phyloP scores from a whole-genome alignment of 2,888 invertebrate species.

The Pammene fasciana region DNA sequence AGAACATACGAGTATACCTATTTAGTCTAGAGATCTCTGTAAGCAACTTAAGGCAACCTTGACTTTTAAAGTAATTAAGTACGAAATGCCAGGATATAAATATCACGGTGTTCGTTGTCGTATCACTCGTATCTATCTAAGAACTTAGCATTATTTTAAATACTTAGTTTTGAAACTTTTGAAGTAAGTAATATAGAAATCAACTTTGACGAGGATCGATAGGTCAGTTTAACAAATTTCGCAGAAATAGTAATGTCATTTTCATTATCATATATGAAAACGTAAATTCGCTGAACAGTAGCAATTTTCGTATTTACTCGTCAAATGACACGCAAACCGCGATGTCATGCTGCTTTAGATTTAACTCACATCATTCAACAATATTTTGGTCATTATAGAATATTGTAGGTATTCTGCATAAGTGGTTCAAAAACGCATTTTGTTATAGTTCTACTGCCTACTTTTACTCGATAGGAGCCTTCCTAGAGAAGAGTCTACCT shows the following conservation, averaged over 20 bases:
- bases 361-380: background rate
- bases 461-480: too few species aligned
- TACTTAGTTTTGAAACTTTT: too few species aligned
- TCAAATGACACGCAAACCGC: slow-evolving; percentile 31
- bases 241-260: slow-evolving; percentile 3
- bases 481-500: too few species aligned
- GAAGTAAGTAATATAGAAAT: too few species aligned
- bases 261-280: slow-evolving; percentile 21
- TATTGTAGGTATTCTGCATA: too few species aligned
- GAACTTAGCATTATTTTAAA: too few species aligned
- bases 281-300: slow-evolving; percentile 26
- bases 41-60: slow-evolving; percentile 1
- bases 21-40: background rate
- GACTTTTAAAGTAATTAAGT: slow-evolving; percentile 1
- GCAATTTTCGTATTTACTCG: slow-evolving; percentile 36
- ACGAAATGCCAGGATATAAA: slow-evolving; percentile 5
- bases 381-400: background rate
- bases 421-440: background rate
- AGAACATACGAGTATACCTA: too few species aligned
- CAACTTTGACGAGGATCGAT: too few species aligned
- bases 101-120: background rate
- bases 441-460: background rate
- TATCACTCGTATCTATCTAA: too few species aligned
- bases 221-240: slow-evolving; percentile 4
- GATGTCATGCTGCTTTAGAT: slow-evolving; percentile 24